Evolutionary conservation across 1,140 invertebrate species (phyloP), one percentile per base, ranked within the genome.

Genomic region (Tenebrio molitor): DNA sequence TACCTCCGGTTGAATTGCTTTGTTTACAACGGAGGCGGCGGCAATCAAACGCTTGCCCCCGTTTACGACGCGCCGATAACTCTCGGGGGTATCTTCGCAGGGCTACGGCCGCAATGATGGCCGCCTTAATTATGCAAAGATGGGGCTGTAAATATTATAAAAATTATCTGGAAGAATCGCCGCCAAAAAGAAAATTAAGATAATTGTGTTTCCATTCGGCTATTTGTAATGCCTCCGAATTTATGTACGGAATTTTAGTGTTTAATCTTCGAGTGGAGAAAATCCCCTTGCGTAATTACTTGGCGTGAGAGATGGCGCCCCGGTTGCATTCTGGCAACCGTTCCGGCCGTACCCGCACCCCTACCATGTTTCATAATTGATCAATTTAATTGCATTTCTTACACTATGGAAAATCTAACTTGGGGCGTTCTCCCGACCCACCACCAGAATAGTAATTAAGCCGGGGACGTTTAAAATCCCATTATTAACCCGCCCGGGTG

Each of bases 261-360:
- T 77, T 79, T 79, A 79, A 79, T 79, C 78, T 78, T 78, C 33
- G 73, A 74, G 72, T 62, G 46, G 63, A 75, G 79, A 76, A 79
- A 80, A 79, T 80, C 77, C 77, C 76, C 74, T 74, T 72, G 66
- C 73, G 79, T 80, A 80, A 80, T 80, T 80, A 78, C 77, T 79
- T 73, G 71, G 74, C 63, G 77, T 79, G 76, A 78, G 71, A 75
- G 73, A 80, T 78, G 76, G 76, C 69, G 73, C 44, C 53, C 65
- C 64, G 72, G 70, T 73, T 74, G 75, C 72, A 72, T 75, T 72
- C 69, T 72, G 73, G 70, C 73, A 72, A 72, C 53, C 68, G 33
- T 75, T 72, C 64, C 64, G 64, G 41, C 23, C 53, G 19, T 58
- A 58, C n/a, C n/a, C n/a, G n/a, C 50, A 58, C 50, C 67, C 68